Evolutionary conservation across 2,797 vertebrate species (phyloP).

Genomic region (Eurystomus glaucurus): DNA sequence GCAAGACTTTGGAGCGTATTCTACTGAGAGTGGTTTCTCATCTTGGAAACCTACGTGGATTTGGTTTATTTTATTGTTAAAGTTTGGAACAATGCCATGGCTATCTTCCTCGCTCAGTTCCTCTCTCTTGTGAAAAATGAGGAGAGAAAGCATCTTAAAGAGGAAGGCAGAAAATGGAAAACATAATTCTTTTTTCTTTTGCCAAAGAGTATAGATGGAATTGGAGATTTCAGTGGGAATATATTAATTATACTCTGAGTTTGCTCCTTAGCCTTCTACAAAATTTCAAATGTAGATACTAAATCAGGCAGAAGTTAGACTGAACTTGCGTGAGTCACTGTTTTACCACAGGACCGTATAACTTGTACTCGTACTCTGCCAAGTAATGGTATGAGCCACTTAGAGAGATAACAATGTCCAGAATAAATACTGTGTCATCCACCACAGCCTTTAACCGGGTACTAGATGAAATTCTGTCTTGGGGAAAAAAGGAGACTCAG

Average conservation of each 20-base stretch:
- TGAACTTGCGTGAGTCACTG: neutral
- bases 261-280: neutral
- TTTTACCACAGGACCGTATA: neutral
- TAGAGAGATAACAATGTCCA: neutral
- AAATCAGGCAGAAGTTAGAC: neutral
- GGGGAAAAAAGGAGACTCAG: neutral
- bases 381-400: rapidly evolving
- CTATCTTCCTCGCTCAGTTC: neutral
- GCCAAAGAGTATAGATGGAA: neutral
- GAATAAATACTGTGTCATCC: rapidly evolving
- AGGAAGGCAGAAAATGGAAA: neutral
- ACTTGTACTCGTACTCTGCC: neutral
- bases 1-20: neutral
- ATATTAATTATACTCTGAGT: neutral
- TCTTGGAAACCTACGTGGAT: neutral
- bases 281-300: neutral
- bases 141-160: neutral
- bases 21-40: neutral
- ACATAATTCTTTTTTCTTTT: neutral
- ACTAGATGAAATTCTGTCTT: neutral
- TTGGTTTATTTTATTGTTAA: neutral
- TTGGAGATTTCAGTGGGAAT: neutral
- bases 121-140: neutral
- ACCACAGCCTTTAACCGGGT: neutral
- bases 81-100: neutral